Evolutionary conservation across 1,140 invertebrate species (phyloP), one percentile per base, ranked within the genome.

Genomic region (Centruroides sculpturatus): DNA sequence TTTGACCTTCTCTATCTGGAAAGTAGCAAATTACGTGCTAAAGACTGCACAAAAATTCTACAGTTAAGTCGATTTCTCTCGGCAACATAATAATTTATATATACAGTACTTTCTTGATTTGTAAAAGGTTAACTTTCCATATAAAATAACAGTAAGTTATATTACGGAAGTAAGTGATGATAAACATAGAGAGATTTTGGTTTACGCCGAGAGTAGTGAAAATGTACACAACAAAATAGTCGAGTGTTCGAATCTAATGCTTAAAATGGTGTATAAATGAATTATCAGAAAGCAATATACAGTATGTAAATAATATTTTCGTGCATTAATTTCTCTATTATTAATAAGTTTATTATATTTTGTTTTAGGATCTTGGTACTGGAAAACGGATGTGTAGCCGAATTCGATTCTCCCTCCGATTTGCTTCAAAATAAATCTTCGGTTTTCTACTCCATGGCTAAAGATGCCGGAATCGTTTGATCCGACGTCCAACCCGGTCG

Each of bases 371-470:
- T 70, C 10, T 56, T 70, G 49, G 69, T 70, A 9, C 70, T 80
- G 69, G 70, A 70, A 57, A 70, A 75, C 13, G 78, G 78, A 10
- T 59, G 66, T n/a, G 70, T 78, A 8, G 71, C 64, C 35, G 77
- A 79, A 63, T 75, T 75, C 61, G 76, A 74, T 61, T 59, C 69
- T 7, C 76, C 77, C n/a, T 57, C 64, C 49, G 66, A 61, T 47
- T 66, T 78, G 23, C 55, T 76, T 0, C 63, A 70, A 51, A 68
- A 77, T 57, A 64, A 67, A 5, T 59, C 69, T 10, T 67, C 68
- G 35, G 53, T 70, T 3, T 75, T 75, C 57, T 70, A 72, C 53
- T 63, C 64, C 13, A 76, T 78, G 76, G 69, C 73, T 12, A 64
- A 67, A 57, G 70, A 73, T 56, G 73, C 72, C 36, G 66, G 66